Base-by-base conservation (phyloP, 2,888 invertebrate species). In the Lumbricus terrestris region DNA sequence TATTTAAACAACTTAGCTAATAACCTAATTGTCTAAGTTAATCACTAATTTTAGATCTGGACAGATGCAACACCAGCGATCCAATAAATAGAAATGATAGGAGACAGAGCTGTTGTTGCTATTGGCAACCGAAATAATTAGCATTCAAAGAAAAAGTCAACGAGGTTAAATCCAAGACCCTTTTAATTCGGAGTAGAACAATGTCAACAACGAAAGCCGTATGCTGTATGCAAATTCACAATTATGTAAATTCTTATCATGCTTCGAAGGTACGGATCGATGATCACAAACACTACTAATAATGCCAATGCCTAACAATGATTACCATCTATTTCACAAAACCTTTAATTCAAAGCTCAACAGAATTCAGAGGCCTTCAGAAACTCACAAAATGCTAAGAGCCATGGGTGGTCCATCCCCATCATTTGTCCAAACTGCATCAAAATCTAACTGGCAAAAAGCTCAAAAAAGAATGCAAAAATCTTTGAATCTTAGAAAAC, bases 231-330 rank as follows among this genome's bases (percentile, higher is more conserved):
- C 37, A 18, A 85, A n/a, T 33, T 34, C 35, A 85, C 37, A 35
- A 85, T 85, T 35, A 35, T 15, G 35, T 34, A 34, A 33, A 85
- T 23, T 85, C 23, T 34, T 6, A 85, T 35, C 37, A 85, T 33
- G 23, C 18, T 6, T 37, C 35, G 20, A 85, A 85, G 34, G 23
- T 35, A 35, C 35, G 34, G 2, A 85, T 35, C 85, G 34, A 35
- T 33, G 34, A 35, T 33, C 35, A 34, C 85, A 85, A 85, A 34
- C 69, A 69, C 34, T 37, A 85, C 5, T 20, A 85, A 85, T 85
- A 85, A 85, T 85, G 85, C 85, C 85, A 35, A 85, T 23, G 37
- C 37, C 85, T 85, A 85, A 85, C 85, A 85, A 85, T 37, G 37
- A 85, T 85, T 85, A 85, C 85, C 18, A 85, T 37, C 33, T 83